Evolutionary conservation across 2,888 invertebrate species (phyloP), one percentile per base, ranked within the genome.

Genomic region (Calliscelio sp.): DNA sequence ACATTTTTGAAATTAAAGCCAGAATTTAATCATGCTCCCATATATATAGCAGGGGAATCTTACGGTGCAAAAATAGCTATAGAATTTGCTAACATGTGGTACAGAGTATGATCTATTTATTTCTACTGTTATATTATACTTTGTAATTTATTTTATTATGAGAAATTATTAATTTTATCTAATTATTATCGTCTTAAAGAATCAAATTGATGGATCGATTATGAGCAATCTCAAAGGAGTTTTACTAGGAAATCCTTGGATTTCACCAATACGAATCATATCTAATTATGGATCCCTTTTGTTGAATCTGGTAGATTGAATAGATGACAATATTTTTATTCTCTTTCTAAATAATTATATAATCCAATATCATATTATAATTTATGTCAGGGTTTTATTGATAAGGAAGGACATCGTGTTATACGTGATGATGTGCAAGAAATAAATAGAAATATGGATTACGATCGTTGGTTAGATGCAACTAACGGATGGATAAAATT

Each of bases 31-130:
- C 94, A 93, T 11, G 95, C 96, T 0, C 96, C 97, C 0, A 94
- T 97, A 35, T 98, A 97, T 91, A 97, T 98, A 84, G 97, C 97
- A 90, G 96, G 96, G 20, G 98, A 98, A 92, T 98, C 98, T 0
- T 98, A 98, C 92, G 98, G 98, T 22, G 98, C 98, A 1, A 98
- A 98, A 94, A 98, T 98, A 97, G 96, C 97, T 0, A 95, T 96
- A 0, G 97, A 97, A 89, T 97, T 98, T 92, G 97, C 96, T 0
- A 74, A 61, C n/a, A 20, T 63, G 22, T 74, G 61, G 61, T 74
- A 74, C 24, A 22, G 38, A 63, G 73, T 74, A 63, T 4, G 70
- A 22, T 18, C 22, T 57, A 38, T 18, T 16, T n/a, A n/a, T 18
- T 22, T n/a, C n/a, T n/a, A n/a, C n/a, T n/a, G n/a, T n/a, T n/a